Evolutionary conservation across 35 echinoderm and acorn worm species (phyloP).

Genomic region (Strongylocentrotus purpuratus): DNA sequence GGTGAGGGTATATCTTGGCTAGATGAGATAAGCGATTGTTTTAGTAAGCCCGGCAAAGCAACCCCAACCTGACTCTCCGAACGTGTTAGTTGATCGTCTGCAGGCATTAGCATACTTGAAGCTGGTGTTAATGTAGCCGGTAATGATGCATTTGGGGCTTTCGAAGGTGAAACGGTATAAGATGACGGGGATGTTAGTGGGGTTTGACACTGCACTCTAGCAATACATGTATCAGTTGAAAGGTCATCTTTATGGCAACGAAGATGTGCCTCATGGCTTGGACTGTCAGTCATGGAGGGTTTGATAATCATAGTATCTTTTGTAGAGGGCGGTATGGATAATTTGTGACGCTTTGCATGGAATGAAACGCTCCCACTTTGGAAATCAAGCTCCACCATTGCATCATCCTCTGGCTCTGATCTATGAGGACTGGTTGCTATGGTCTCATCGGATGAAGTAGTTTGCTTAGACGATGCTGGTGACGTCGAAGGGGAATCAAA

Average conservation of each 20-base stretch:
- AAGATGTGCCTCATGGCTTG: neutral
- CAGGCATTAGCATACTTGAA: conserved; percentile 10
- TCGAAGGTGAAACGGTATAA: neutral
- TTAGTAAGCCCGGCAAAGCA: neutral
- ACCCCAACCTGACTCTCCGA: neutral
- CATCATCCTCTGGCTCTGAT: conserved; percentile 18
- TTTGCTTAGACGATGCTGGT: neutral
- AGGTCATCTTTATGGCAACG: neutral
- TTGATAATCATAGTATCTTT: neutral
- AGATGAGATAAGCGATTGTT: conserved; percentile 1
- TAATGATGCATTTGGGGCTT: neutral
- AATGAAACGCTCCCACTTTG: conserved; percentile 29
- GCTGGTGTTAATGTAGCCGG: neutral
- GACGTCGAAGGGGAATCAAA: neutral
- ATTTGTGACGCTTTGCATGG: conserved; percentile 42
- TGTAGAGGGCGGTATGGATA: neutral
- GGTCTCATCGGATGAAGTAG: neutral
- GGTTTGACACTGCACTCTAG: neutral
- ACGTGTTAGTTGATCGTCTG: neutral
- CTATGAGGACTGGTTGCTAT: conserved; percentile 20
- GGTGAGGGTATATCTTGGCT: neutral
- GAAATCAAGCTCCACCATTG: conserved; percentile 9
- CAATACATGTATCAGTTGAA: neutral
- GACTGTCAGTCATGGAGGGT: neutral
- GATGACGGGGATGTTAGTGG: neutral